Base-by-base conservation (phyloP, 2,797 vertebrate genomes). In the Lophius americanus region DNA sequence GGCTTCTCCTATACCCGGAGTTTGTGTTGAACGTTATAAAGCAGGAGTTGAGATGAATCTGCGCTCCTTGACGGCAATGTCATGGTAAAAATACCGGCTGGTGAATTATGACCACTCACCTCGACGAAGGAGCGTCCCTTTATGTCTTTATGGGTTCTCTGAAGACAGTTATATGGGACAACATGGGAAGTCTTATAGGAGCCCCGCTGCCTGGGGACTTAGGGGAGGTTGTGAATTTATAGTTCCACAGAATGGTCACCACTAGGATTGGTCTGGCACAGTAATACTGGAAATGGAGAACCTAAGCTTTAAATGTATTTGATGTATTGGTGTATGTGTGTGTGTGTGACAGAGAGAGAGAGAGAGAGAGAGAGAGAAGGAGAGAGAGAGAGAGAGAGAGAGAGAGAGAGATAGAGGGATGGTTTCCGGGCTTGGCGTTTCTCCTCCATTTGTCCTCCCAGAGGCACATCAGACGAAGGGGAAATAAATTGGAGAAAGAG, bases 401-500 rank as follows among this genome's bases (percentile, higher is more conserved):
- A 49, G 60, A 42, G 51, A 33, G 81, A n/a, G 60, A 10, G 64
- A 51, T 64, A 35, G 70, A 73, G 60, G 59, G 80, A 83, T 78
- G 77, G 84, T 74, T 82, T 77, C 73, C 71, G 69, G 59, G 85
- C 54, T 79, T 81, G 79, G 71, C 64, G 62, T 90, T 90, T 92
- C 89, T 91, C 89, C 89, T 91, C 89, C 86, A 92, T 91, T 92
- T 75, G 90, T 90, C 89, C 88, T 93, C 89, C 83, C 85, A 87
- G 85, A 90, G 87, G 88, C 83, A 91, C 87, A 90, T 91, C 84
- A 76, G 83, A 83, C 74, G 73, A 79, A 87, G 85, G 85, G 79
- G 87, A 90, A 90, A 90, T 89, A 91, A 91, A 93, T 89, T 89
- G 91, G 78, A 91, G 86, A 90, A 90, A 92, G 86, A 89, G 88